Evolutionary conservation across 1,140 invertebrate genomes (phyloP), one percentile per base, ranked within the genome.

Genomic region (Charaxes varanes): DNA sequence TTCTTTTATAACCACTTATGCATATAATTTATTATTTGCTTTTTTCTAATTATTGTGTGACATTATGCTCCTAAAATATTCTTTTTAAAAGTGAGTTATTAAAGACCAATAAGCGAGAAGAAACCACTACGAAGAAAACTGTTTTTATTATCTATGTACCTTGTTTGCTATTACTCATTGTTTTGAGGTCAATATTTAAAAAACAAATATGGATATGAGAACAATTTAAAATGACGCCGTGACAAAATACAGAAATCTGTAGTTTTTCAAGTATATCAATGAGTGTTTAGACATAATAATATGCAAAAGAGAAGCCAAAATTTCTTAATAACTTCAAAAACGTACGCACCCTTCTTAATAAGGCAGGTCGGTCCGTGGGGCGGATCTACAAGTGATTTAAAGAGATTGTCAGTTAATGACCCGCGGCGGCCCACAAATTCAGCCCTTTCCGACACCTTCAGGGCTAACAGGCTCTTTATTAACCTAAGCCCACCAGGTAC

Each of bases 371-470:
- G 59, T 63, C 57, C 57, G 42, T 46, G 41, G 62, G 70, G 64
- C 61, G 60, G 66, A 67, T 79, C 69, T 48, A 64, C 76, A 74
- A 82, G 78, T 72, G 73, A 82, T 80, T 80, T 80, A 78, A 82
- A 79, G 73, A 80, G 71, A 77, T 82, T 82, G 73, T 76, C 76
- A 73, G 76, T 73, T 78, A 79, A 82, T 78, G 71, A 69, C 58
- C 50, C 53, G 46, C 47, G 51, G 64, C 57, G 57, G 65, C 59
- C 72, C 72, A 70, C 77, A 77, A 78, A 71, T 74, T 72, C 51
- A 78, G 72, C 77, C 73, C 72, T 73, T 74, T 62, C 56, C 55
- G 42, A 49, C 54, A 53, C 57, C 63, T 63, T 53, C 60, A 22
- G 33, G 57, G 61, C 54, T 66, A 72, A 70, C 61, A 61, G 57